phyloP scores from a whole-genome alignment of 2,113 vertebrate species.

The Malurus cyaneus region DNA sequence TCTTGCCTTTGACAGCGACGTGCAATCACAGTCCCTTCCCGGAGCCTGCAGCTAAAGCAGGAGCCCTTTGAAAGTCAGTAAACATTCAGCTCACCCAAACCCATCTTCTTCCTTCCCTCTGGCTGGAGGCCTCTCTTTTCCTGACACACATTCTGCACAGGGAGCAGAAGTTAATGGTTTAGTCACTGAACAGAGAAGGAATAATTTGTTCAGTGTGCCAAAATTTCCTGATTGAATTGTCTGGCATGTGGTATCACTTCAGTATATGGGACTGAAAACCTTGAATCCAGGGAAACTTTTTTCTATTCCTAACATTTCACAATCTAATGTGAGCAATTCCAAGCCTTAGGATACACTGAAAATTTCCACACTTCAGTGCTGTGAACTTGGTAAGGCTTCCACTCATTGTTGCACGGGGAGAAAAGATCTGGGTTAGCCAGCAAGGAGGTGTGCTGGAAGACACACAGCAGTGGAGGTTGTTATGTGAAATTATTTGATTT shows the following conservation, averaged over 20 bases:
- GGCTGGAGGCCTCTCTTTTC: not conserved
- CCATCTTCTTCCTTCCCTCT: not conserved
- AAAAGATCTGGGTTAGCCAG: not conserved
- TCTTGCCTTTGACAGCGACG: not conserved
- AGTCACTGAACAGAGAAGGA: not conserved
- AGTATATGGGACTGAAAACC: not conserved
- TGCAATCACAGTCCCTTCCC: not conserved
- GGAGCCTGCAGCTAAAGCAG: not conserved
- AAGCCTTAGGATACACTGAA: not conserved
- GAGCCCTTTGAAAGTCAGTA: not conserved
- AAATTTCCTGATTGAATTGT: not conserved
- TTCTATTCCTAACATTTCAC: not conserved
- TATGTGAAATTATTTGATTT: not conserved
- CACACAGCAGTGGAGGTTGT: not conserved
- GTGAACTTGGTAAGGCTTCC: not conserved
- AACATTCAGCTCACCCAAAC: not conserved
- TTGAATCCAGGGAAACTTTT: not conserved
- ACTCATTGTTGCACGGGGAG: fast-evolving
- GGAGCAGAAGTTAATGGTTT: not conserved
- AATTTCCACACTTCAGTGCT: not conserved
- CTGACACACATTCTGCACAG: not conserved
- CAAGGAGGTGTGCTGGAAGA: not conserved
- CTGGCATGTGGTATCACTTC: not conserved
- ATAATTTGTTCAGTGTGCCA: fast-evolving
- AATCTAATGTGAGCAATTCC: not conserved